These are phyloP conservation scores for Ennomos fuscantarius DNA, from an alignment of 2,888 invertebrate species.

Conservation along the genomic window DNA sequence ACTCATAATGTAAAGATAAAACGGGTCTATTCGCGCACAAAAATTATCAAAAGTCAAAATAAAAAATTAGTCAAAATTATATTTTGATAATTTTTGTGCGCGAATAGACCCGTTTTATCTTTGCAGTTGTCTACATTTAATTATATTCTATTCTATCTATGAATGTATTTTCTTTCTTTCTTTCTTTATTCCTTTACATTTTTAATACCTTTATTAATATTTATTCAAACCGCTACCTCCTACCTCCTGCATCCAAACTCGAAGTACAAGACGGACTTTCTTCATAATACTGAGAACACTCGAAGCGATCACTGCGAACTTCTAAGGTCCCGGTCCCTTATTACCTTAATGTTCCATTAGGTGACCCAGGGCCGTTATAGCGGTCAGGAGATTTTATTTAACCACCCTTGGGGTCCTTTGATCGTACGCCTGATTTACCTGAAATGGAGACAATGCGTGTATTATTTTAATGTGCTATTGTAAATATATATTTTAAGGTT, in stretches of 20 bases:
- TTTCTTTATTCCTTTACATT: too few species aligned
- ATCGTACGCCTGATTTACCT: constrained; percentile 29
- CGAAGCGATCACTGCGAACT: constrained; percentile 52
- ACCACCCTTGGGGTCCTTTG: constrained; percentile 26
- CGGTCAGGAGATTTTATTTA: constrained; percentile 34
- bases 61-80: too few species aligned
- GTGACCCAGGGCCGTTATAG: constrained; percentile 29
- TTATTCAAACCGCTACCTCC: constrained; percentile 10
- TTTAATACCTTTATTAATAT: too few species aligned
- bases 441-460: constrained; percentile 27
- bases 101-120: too few species aligned
- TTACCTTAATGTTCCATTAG: constrained; percentile 46
- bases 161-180: too few species aligned
- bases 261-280: constrained; percentile 44
- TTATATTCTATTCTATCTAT: too few species aligned
- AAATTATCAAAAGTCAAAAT: too few species aligned
- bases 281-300: constrained; percentile 53
- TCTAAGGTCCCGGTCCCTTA: constrained; percentile 40
- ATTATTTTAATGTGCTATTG: constrained; percentile 4
- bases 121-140: too few species aligned
- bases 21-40: too few species aligned
- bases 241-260: constrained; percentile 17
- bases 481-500: too few species aligned
- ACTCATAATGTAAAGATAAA: too few species aligned
- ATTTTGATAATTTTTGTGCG: too few species aligned